These are phyloP conservation scores for Sesia apiformis DNA, from an alignment of 2,888 invertebrate genomes.

Conservation along the genomic window DNA sequence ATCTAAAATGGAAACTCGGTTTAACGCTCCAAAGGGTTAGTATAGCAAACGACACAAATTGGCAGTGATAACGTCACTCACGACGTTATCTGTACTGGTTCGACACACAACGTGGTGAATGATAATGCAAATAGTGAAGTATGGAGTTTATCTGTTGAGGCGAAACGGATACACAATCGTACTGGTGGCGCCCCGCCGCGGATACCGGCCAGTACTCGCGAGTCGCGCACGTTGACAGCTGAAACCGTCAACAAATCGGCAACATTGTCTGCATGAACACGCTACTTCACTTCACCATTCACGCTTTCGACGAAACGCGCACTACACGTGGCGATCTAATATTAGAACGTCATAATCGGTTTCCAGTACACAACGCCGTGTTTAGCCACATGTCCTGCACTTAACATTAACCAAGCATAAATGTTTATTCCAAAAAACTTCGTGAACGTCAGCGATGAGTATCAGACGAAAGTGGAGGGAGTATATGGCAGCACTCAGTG, in stretches of 20 bases:
- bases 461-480: constrained; percentile 63
- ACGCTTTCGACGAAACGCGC: constrained; percentile 51
- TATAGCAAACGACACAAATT: neutral
- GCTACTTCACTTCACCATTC: constrained; percentile 35
- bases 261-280: constrained; percentile 30
- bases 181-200: constrained; percentile 30
- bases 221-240: constrained; percentile 42
- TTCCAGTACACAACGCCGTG: constrained; percentile 27
- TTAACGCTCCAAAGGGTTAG: no score
- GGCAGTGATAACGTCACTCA: neutral
- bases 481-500: constrained; percentile 66
- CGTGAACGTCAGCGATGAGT: constrained; percentile 48
- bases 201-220: constrained; percentile 12
- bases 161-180: constrained; percentile 21
- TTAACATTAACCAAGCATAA: constrained; percentile 39
- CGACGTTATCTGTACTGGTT: neutral
- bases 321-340: constrained; percentile 61
- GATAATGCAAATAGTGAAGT: constrained; percentile 31
- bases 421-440: constrained; percentile 52
- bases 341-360: constrained; percentile 39
- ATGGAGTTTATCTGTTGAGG: neutral
- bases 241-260: constrained; percentile 55
- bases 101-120: constrained; percentile 30
- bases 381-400: constrained; percentile 30
- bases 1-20: no score